Conservation (phyloP, 2,113 vertebrate species). For the Lynx canadensis region DNA sequence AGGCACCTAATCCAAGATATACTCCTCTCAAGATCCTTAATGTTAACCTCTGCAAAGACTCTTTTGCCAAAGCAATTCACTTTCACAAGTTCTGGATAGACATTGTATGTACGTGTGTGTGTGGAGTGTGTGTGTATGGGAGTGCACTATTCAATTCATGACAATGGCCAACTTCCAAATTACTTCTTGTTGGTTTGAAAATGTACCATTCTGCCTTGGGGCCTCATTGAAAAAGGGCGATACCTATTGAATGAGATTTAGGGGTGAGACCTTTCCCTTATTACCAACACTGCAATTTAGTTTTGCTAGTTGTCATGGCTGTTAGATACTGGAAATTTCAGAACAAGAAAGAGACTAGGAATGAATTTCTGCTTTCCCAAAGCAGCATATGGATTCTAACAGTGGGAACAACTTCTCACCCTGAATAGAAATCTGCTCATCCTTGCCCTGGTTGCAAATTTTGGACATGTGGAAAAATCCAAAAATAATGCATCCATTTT, state of each 20-base stretch:
- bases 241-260: not conserved
- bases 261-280: not conserved
- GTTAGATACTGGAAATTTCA: not conserved
- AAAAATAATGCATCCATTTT: not conserved
- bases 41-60: not conserved
- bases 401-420: not conserved
- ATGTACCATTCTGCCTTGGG: not conserved
- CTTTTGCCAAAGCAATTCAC: not conserved
- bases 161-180: not conserved
- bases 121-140: not conserved
- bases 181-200: not conserved
- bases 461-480: not conserved
- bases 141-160: not conserved
- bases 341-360: not conserved
- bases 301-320: not conserved
- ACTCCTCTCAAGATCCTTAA: not conserved
- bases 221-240: not conserved
- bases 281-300: not conserved
- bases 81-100: not conserved
- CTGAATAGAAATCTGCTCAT: not conserved
- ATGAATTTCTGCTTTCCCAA: not conserved
- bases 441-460: not conserved
- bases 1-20: not conserved
- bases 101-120: not conserved
- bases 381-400: slow-evolving; percentile 1